These are phyloP conservation scores for Drosophila chauvacae DNA, from an alignment of 1,140 invertebrate species.

Conservation along the genomic window DNA sequence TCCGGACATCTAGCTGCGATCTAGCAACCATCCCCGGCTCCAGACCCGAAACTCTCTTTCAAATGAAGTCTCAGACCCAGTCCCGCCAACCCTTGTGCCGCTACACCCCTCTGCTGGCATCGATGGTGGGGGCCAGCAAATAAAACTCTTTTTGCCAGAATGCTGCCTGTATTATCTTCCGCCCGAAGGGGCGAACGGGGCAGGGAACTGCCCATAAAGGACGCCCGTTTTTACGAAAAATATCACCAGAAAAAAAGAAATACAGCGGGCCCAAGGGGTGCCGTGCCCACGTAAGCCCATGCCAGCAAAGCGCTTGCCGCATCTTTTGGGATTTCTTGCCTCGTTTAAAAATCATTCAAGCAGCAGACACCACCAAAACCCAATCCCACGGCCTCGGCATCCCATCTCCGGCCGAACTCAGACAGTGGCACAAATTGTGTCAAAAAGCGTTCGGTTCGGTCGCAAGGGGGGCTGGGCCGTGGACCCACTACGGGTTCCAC, in stretches of 20 bases:
- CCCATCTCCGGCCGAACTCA: slow-evolving; percentile 41
- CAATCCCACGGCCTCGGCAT: slow-evolving; percentile 33
- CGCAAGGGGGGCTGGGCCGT: slow-evolving; percentile 10
- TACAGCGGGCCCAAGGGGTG: slow-evolving; percentile 27
- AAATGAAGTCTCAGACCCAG: slow-evolving; percentile 43
- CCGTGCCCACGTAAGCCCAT: slow-evolving; percentile 66
- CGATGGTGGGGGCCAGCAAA: slow-evolving; percentile 44
- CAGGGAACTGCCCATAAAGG: slow-evolving; percentile 57
- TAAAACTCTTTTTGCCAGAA: slow-evolving; percentile 57
- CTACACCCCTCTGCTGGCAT: neutral
- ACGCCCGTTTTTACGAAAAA: slow-evolving; percentile 59
- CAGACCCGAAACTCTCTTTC: slow-evolving; percentile 30
- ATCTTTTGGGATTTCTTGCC: slow-evolving; percentile 82
- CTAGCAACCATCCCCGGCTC: slow-evolving; percentile 16
- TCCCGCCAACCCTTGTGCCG: slow-evolving; percentile 32
- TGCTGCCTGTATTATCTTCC: slow-evolving; percentile 71
- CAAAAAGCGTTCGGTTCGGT: slow-evolving; percentile 68
- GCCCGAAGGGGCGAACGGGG: slow-evolving; percentile 26
- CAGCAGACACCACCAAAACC: slow-evolving; percentile 75
- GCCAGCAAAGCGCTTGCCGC: slow-evolving; percentile 76
- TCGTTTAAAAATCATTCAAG: slow-evolving; percentile 83
- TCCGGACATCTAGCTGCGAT: slow-evolving; percentile 39
- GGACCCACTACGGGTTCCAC: slow-evolving; percentile 31
- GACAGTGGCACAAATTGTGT: slow-evolving; percentile 80
- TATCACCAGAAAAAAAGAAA: slow-evolving; percentile 50